Percentiles rank a stretch among this genome's conserved stretches.
phyloP scores from a whole-genome alignment of 2,888 invertebrate genomes.

The Acrocera orbiculus region DNA sequence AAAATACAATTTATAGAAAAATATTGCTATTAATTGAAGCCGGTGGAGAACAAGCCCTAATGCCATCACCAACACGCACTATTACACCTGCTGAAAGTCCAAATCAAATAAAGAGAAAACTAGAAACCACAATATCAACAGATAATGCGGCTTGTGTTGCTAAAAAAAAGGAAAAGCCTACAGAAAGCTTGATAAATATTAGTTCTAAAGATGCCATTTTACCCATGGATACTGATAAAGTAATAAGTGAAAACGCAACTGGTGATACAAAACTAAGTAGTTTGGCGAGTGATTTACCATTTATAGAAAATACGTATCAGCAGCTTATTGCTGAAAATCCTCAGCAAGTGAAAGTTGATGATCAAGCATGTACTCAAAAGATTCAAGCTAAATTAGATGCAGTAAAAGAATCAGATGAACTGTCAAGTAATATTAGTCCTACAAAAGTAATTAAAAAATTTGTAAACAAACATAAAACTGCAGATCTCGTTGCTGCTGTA shows the following conservation, averaged over 20 bases:
- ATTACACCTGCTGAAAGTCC: slow-evolving; percentile 32
- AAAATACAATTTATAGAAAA: slow-evolving; percentile 1
- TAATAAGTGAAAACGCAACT: background rate
- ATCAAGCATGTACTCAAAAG: slow-evolving; percentile 4
- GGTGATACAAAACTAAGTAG: slow-evolving; percentile 12
- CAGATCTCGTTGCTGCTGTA: slow-evolving; percentile 28
- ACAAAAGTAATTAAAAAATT: slow-evolving; percentile 30
- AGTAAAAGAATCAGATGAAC: slow-evolving; percentile 17
- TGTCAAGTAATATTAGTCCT: slow-evolving; percentile 26
- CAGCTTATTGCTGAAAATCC: slow-evolving; percentile 18
- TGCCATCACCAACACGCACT: slow-evolving; percentile 42
- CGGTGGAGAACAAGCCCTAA: slow-evolving; percentile 35
- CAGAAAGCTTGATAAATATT: slow-evolving; percentile 14
- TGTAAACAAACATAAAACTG: slow-evolving; percentile 31
- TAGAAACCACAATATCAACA: slow-evolving; percentile 57
- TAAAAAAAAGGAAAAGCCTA: slow-evolving; percentile 45
- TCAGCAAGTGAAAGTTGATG: background rate
- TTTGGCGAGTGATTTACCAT: slow-evolving; percentile 21
- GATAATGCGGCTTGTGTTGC: slow-evolving; percentile 38
- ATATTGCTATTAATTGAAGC: slow-evolving; percentile 16
- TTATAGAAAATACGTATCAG: slow-evolving; percentile 24
- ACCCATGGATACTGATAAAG: background rate
- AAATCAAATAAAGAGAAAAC: slow-evolving; percentile 52
- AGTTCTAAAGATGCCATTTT: slow-evolving; percentile 4
- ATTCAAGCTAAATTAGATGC: slow-evolving; percentile 11